Conservation (phyloP, 1,140 invertebrate genomes). For the Magallana angulata region DNA sequence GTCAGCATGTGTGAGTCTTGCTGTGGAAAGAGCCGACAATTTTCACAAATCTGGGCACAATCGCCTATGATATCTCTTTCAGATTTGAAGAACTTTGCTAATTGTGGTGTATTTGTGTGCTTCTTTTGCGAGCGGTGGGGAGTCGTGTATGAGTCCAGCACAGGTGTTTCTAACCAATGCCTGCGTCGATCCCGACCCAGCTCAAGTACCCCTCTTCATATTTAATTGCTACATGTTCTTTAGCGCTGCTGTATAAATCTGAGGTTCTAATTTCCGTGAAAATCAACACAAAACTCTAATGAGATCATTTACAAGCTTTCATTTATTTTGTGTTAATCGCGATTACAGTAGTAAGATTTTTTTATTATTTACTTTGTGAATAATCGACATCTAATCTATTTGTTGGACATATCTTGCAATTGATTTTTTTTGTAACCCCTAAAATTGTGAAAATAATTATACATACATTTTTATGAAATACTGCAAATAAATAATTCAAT, state of each 20-base stretch:
- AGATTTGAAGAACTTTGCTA: slow-evolving; percentile 46
- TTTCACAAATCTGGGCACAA: slow-evolving; percentile 53
- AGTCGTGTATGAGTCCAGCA: slow-evolving; percentile 44
- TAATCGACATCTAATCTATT: neutral
- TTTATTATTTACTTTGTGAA: slow-evolving; percentile 27
- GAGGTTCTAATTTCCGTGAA: slow-evolving; percentile 55
- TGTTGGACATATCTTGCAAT: neutral
- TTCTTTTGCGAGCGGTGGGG: slow-evolving; percentile 46
- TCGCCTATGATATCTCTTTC: slow-evolving; percentile 59
- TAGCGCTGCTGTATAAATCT: slow-evolving; percentile 40
- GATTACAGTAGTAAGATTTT: slow-evolving; percentile 7
- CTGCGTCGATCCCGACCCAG: slow-evolving; percentile 49
- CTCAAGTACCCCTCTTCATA: slow-evolving; percentile 59
- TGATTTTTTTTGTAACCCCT: neutral
- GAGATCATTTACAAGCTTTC: slow-evolving; percentile 53
- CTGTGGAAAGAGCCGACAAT: slow-evolving; percentile 1
- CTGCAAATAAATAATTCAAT: neutral
- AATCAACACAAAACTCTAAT: slow-evolving; percentile 57
- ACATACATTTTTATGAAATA: neutral
- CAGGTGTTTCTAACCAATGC: slow-evolving; percentile 53
- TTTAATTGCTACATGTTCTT: slow-evolving; percentile 63
- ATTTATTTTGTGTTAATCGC: slow-evolving; percentile 12
- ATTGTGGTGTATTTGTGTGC: slow-evolving; percentile 49
- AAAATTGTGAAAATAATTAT: neutral
- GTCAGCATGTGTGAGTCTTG: slow-evolving; percentile 37